Evolutionary conservation across 1,140 invertebrate genomes (phyloP).

Genomic region (Helicorthomorpha holstii): DNA sequence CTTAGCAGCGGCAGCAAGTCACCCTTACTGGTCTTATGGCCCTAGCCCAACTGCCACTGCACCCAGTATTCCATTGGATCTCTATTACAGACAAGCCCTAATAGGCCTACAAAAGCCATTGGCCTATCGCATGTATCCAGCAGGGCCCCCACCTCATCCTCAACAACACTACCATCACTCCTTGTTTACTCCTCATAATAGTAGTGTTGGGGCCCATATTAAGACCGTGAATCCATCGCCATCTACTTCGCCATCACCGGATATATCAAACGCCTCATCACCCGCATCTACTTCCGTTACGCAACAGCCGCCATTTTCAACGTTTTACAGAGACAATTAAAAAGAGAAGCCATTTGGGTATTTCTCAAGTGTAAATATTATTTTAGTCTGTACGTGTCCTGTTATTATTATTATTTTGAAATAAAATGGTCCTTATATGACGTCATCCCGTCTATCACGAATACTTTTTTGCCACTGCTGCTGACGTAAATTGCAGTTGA

Average conservation of each 20-base stretch:
- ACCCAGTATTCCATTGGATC: slow-evolving; percentile 32
- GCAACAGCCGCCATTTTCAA: not conserved
- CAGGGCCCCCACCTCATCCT: slow-evolving; percentile 7
- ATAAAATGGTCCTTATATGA: no score
- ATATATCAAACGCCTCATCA: not conserved
- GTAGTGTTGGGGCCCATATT: no score
- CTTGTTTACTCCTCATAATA: slow-evolving; percentile 8
- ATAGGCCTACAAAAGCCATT: slow-evolving; percentile 58
- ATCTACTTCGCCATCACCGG: slow-evolving; percentile 18
- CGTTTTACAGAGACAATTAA: not conserved
- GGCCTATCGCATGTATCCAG: slow-evolving; percentile 45
- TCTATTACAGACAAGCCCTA: slow-evolving; percentile 32
- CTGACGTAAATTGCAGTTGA: no score
- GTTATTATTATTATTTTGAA: no score
- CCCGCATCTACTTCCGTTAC: not conserved
- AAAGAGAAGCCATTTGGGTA: no score
- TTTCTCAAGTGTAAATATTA: no score
- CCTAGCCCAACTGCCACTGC: slow-evolving; percentile 26
- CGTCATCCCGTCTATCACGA: no score
- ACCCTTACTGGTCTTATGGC: slow-evolving; percentile 11
- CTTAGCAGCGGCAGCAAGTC: slow-evolving; percentile 17
- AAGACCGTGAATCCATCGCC: slow-evolving; percentile 37
- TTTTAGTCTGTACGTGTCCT: no score
- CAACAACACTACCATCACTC: slow-evolving; percentile 7
- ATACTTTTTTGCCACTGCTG: no score